Conservation (phyloP, 2,797 vertebrate species). For the Taeniopygia guttata region DNA sequence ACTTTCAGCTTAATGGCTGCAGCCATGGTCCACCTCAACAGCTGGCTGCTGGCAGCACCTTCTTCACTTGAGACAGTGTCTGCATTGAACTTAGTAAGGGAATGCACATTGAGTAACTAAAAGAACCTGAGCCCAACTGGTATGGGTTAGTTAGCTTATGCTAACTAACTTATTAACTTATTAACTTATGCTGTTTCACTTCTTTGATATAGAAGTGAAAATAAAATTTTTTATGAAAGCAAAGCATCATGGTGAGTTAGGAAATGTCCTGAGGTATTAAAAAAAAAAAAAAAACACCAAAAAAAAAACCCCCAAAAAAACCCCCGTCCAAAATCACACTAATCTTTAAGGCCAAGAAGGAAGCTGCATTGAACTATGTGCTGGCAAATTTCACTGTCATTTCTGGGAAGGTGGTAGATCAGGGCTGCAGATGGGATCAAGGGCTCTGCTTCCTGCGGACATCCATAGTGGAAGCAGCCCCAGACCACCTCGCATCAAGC, state of each 20-base stretch:
- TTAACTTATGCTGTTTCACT: neutral
- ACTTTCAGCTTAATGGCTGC: neutral
- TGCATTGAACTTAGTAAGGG: neutral
- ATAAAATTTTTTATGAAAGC: neutral
- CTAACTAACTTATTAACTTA: too few relatives aligned
- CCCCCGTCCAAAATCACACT: neutral
- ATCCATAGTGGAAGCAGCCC: neutral
- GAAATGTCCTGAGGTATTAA: neutral
- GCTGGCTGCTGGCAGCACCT: neutral
- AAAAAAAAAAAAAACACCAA: neutral
- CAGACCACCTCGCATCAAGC: neutral
- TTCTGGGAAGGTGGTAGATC: neutral
- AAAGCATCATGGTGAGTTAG: neutral
- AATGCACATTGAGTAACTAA: neutral
- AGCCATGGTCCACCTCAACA: neutral
- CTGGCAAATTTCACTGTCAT: neutral
- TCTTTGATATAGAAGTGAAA: neutral
- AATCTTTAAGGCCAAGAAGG: neutral
- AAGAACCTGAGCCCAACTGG: neutral
- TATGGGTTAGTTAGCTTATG: too few relatives aligned
- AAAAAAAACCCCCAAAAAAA: too few relatives aligned
- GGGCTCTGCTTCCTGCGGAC: neutral
- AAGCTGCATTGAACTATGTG: neutral
- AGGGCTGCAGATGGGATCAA: neutral
- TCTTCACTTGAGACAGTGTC: neutral